These are phyloP conservation scores for Andricus quercusramuli DNA, from an alignment of 2,888 invertebrate genomes.

Conservation along the genomic window DNA sequence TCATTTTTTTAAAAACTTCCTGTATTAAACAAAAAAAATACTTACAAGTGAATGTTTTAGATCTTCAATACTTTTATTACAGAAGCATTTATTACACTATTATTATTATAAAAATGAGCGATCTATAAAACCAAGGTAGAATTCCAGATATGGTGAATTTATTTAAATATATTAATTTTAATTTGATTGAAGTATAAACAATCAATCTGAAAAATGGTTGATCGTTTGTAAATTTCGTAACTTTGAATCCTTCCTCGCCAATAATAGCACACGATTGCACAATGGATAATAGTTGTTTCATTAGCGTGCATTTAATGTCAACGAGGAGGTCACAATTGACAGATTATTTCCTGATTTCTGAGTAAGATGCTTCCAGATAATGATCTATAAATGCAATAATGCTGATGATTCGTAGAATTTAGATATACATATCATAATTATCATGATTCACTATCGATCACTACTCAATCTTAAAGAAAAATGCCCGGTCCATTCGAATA, in stretches of 20 bases:
- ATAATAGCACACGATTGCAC: background rate
- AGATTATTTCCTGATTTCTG: slow-evolving; percentile 41
- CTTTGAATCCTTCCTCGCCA: background rate
- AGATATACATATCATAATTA: too few relatives aligned
- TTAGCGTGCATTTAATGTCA: slow-evolving; percentile 8
- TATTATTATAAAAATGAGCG: too few relatives aligned
- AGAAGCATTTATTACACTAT: too few relatives aligned
- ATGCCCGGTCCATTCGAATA: too few relatives aligned
- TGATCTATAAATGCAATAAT: background rate
- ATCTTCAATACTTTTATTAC: too few relatives aligned
- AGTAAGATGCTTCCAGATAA: slow-evolving; percentile 14
- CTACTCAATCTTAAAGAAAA: too few relatives aligned
- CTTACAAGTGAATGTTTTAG: background rate
- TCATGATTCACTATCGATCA: too few relatives aligned
- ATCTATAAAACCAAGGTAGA: too few relatives aligned
- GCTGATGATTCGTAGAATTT: background rate
- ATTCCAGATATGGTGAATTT: too few relatives aligned
- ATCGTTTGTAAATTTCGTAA: background rate
- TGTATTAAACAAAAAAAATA: background rate
- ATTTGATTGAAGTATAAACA: background rate
- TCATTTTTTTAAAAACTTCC: background rate
- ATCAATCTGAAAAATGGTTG: background rate
- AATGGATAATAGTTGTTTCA: slow-evolving; percentile 3
- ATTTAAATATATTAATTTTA: background rate
- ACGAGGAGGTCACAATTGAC: background rate